Evolutionary conservation across 1,140 invertebrate genomes (phyloP).

Genomic region (Vanessa atalanta): DNA sequence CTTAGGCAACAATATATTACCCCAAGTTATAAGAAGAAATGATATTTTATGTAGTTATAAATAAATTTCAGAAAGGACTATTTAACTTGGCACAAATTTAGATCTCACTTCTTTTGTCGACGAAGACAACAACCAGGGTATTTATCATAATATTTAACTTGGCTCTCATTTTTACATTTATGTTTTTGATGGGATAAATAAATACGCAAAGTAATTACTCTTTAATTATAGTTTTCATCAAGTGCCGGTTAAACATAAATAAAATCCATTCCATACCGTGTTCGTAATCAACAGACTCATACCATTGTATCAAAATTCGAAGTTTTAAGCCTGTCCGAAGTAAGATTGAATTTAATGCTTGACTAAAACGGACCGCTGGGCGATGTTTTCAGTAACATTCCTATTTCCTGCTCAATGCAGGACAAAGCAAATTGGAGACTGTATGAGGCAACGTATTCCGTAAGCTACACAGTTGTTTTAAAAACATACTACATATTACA

Average conservation of each 20-base stretch:
- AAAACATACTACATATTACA: not conserved
- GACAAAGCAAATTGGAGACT: slow-evolving; percentile 8
- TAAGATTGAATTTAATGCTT: not conserved
- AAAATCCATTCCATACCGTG: not conserved
- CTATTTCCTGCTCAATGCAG: slow-evolving; percentile 1
- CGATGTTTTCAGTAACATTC: slow-evolving; percentile 1
- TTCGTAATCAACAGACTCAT: not conserved
- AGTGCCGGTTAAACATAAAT: not conserved
- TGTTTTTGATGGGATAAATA: too few relatives aligned
- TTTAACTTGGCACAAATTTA: too few relatives aligned
- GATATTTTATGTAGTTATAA: too few relatives aligned
- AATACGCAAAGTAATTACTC: too few relatives aligned
- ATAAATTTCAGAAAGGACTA: too few relatives aligned
- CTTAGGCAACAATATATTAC: too few relatives aligned
- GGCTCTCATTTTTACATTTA: too few relatives aligned
- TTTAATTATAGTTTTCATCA: not conserved
- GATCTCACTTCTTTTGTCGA: too few relatives aligned
- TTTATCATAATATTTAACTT: too few relatives aligned
- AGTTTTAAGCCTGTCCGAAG: not conserved
- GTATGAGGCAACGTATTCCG: not conserved
- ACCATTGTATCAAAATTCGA: not conserved
- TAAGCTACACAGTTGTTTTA: not conserved
- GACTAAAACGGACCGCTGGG: not conserved
- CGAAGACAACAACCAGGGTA: too few relatives aligned
- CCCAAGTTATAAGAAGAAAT: too few relatives aligned